Evolutionary conservation across 1,140 invertebrate species (phyloP), one percentile per base, ranked within the genome.

Genomic region (Cotesia glomerata): DNA sequence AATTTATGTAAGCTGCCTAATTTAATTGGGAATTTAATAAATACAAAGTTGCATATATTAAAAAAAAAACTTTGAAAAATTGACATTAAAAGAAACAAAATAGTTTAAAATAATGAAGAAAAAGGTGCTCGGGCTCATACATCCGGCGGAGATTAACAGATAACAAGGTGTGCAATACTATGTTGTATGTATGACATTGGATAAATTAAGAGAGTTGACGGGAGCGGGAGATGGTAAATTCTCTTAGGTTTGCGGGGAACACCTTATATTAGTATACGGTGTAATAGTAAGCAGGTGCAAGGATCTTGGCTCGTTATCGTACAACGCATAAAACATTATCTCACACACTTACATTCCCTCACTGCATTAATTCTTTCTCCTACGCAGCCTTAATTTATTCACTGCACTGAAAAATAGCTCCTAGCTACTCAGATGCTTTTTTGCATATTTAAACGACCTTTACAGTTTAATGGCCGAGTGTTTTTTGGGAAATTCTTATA

Each of bases 181-280:
- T 64, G 5, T 61, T 71, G 26, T 64, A 64, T 39, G 32, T 56
- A 54, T 72, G 51, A 35, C 18, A 34, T 32, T 58, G 64, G 71
- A 72, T 72, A 72, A 72, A 72, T 72, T 72, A 72, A 72, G 71
- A 67, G 51, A 52, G 64, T 66, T 72, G 71, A 72, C 63, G 26
- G 18, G 49, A 26, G 35, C 49, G 11, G 69, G 32, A 59, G 70
- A 66, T 18, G 16, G 18, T 58, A 18, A 16, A 72, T 72, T 51
- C 62, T 67, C 65, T 51, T 11, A n/a, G 76, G 75, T 79, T 75
- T 78, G 35, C 72, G 69, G 76, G 75, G 68, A 72, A 74, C 69
- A 72, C 64, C 54, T 69, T 74, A 72, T 76, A 74, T 72, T 56
- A 71, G 64, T 74, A 39, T 35, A 64, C 51, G 26, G 18, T 36